A percentile compares a stretch with the other conserved stretches of the same genome.
These are phyloP conservation scores for Trisateles emortualis DNA, from an alignment of 2,888 invertebrate genomes.

Conservation along the genomic window DNA sequence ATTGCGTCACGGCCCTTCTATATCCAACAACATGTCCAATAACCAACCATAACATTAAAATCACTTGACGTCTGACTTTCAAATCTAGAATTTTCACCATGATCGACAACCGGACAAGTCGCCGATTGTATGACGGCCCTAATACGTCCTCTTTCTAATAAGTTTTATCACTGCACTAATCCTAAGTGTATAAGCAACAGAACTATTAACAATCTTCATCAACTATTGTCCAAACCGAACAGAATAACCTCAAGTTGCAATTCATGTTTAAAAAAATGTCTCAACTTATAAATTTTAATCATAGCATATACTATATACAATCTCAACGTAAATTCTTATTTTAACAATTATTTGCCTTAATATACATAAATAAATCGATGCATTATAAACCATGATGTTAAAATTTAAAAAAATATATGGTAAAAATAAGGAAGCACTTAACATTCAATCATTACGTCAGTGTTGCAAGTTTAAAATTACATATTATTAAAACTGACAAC, in stretches of 20 bases:
- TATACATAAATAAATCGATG: constrained; percentile 53
- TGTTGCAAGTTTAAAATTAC: constrained; percentile 41
- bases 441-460: constrained; percentile 37
- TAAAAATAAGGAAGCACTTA: constrained; percentile 60
- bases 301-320: constrained; percentile 50
- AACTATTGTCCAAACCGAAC: constrained; percentile 21
- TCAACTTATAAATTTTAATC: constrained; percentile 42
- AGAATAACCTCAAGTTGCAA: constrained; percentile 29
- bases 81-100: no score
- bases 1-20: no score
- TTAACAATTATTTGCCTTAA: constrained; percentile 46
- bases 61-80: no score
- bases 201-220: constrained; percentile 22
- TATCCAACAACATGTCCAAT: no score
- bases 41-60: no score
- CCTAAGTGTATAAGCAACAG: constrained; percentile 28
- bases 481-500: constrained; percentile 35
- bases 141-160: constrained; percentile 6
- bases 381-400: constrained; percentile 43
- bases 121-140: no score
- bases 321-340: constrained; percentile 49
- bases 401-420: constrained; percentile 44
- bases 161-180: constrained; percentile 42
- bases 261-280: constrained; percentile 29
- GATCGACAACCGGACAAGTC: no score